Percentiles rank a stretch among this genome's conserved stretches.
Conservation (phyloP, 2,888 invertebrate genomes). For the Rhopalosiphum nymphaeae region DNA sequence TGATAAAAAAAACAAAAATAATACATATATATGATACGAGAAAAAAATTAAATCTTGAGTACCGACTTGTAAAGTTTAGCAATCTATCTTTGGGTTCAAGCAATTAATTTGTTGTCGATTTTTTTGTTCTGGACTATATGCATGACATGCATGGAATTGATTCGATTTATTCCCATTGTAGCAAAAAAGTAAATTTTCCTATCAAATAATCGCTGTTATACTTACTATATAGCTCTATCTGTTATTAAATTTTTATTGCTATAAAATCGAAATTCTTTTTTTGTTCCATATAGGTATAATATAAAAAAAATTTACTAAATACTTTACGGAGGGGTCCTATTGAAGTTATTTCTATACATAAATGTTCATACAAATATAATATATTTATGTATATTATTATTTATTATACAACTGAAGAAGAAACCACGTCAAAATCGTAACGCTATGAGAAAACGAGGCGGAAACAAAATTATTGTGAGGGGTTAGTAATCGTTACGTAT, state of each 20-base stretch:
- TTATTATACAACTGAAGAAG: conserved; percentile 44
- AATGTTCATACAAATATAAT: background rate
- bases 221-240: background rate
- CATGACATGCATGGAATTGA: background rate
- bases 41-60: background rate
- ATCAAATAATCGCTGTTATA: background rate
- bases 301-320: conserved; percentile 16
- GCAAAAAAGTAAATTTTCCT: background rate
- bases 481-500: conserved; percentile 64
- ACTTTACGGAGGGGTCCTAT: background rate
- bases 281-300: background rate
- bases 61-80: background rate
- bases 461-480: conserved; percentile 62
- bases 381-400: conserved; percentile 39
- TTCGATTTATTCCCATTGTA: background rate
- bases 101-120: background rate
- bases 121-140: background rate
- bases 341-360: background rate
- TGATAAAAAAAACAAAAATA: background rate
- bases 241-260: background rate
- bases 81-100: background rate
- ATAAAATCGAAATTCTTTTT: background rate
- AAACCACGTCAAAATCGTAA: conserved; percentile 62
- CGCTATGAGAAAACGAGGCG: conserved; percentile 59
- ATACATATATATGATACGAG: background rate